Base-by-base conservation (phyloP, 2,797 vertebrate species). In the Silurus lanzhouensis region DNA sequence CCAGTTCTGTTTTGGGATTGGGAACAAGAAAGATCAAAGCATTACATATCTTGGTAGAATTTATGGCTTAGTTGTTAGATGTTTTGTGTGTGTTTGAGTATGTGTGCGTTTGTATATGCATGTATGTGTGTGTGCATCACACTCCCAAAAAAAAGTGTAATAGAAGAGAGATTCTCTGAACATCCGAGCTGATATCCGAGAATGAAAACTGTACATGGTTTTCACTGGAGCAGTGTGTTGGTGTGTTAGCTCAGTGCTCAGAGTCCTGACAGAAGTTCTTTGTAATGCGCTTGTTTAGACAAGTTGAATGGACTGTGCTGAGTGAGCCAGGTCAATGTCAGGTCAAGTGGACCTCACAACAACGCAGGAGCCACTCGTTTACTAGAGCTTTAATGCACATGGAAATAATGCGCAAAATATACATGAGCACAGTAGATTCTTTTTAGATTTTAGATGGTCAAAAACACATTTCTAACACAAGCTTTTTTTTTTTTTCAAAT, bases 301-400 rank as follows among this genome's bases (percentile, higher is more conserved):
- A 89, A 84, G 84, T 77, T 71, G 57, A 88, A 86, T 86, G 83
- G 85, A 85, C 79, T 81, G 46, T 83, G 84, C 83, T 90, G 89
- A 88, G 86, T 82, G 87, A 91, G 14, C 66, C 44, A 67, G 88
- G 90, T 90, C 90, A 90, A 89, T 83, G 88, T 81, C 89, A 87
- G 89, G 89, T 91, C 89, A 90, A 89, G 87, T 87, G 87, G 87
- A 88, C 86, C 87, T 71, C 19, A 81, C 87, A 82, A 75, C 83
- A 79, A 88, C 86, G 76, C 75, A 83, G 86, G 83, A 86, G 87
- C 80, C 84, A 83, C 86, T 88, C 31, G 67, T 86, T 38, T 85
- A 83, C 72, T n/a, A 25, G 10, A 12, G 19, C 10, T 81, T 82
- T 61, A 68, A 82, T 82, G 25, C 19, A 3, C 44, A 66, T 68